Evolutionary conservation across 2,888 invertebrate species (phyloP).

Genomic region (Toxonevra muliebris): DNA sequence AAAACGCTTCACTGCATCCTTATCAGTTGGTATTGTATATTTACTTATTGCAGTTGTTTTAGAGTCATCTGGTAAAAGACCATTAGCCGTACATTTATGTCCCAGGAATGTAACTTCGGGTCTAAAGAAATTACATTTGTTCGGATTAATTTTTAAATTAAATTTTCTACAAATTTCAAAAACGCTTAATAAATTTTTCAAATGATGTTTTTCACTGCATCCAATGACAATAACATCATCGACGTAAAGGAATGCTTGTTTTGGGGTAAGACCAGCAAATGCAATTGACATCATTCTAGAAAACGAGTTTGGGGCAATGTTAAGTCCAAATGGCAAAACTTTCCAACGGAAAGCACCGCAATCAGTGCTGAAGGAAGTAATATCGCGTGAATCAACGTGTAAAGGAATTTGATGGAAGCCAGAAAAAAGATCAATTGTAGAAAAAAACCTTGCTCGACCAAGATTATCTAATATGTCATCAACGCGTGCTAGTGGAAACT

Average conservation of each 20-base stretch:
- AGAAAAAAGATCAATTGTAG: conserved; percentile 18
- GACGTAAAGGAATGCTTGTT: conserved; percentile 38
- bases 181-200: conserved; percentile 30
- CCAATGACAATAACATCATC: no score
- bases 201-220: conserved; percentile 25
- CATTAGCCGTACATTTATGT: conserved; percentile 29
- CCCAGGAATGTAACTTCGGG: conserved; percentile 33
- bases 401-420: conserved; percentile 23
- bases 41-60: conserved; percentile 12
- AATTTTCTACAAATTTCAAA: conserved; percentile 18
- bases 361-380: conserved; percentile 22
- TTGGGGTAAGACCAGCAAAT: conserved; percentile 39
- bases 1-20: conserved; percentile 21
- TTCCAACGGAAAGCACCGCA: conserved; percentile 20
- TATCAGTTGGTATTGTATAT: conserved; percentile 11
- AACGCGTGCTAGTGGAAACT: conserved; percentile 20
- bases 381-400: conserved; percentile 10
- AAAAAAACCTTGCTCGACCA: conserved; percentile 13
- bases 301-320: conserved; percentile 42
- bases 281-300: conserved; percentile 47
- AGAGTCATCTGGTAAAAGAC: conserved; percentile 30
- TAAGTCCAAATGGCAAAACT: conserved; percentile 45
- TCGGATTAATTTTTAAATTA: background rate
- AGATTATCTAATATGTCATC: conserved; percentile 18
- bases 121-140: conserved; percentile 5